phyloP scores from a whole-genome alignment of 2,888 invertebrate genomes.

The Eustalomyia histrio region DNA sequence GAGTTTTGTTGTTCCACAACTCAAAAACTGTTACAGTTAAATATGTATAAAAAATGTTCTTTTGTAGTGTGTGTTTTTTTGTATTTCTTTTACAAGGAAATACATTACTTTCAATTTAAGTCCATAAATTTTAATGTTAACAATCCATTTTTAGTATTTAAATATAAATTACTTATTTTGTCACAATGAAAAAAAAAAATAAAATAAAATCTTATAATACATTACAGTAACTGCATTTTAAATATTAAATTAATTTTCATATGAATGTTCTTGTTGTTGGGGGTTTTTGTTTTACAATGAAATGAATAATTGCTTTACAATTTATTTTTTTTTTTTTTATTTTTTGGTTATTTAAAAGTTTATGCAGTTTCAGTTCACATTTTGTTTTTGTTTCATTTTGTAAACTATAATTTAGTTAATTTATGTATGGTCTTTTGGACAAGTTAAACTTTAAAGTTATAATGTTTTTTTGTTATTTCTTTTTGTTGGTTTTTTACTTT shows the following conservation, averaged over 20 bases:
- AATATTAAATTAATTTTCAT: not conserved
- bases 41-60: not conserved
- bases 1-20: not conserved
- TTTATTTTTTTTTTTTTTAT: not conserved
- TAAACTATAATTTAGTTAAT: slow-evolving; percentile 10
- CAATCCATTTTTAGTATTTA: slow-evolving; percentile 35
- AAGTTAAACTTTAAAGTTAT: slow-evolving; percentile 8
- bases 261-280: not conserved
- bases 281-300: not conserved
- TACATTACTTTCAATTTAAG: slow-evolving; percentile 27
- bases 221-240: slow-evolving; percentile 18
- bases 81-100: slow-evolving; percentile 32
- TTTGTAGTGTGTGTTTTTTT: not conserved
- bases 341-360: slow-evolving; percentile 10
- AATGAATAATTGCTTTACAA: slow-evolving; percentile 24
- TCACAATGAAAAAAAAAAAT: slow-evolving; percentile 3
- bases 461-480: slow-evolving; percentile 35
- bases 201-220: not conserved
- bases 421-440: slow-evolving; percentile 3
- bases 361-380: not conserved
- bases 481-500: slow-evolving; percentile 16
- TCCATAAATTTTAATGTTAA: slow-evolving; percentile 49
- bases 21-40: not conserved
- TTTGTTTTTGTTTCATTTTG: not conserved
- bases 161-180: slow-evolving; percentile 38